Conservation (phyloP, 2,113 vertebrate species). For the Narcine bancroftii region DNA sequence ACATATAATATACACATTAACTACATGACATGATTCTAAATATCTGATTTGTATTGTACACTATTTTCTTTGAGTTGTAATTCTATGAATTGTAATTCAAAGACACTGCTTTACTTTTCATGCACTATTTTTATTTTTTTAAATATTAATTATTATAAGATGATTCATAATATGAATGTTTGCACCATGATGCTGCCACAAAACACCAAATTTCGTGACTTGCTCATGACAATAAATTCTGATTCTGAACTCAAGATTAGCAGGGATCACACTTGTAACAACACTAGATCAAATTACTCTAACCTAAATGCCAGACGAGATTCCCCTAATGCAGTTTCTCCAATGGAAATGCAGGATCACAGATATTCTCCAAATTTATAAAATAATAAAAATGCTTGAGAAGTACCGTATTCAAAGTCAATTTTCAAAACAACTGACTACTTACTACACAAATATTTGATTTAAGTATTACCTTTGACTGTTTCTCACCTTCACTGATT, state of each 20-base stretch:
- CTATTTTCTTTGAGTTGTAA: neutral
- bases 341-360: neutral
- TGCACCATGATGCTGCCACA: no score
- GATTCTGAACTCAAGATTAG: neutral
- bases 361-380: neutral
- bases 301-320: neutral
- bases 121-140: no score
- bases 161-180: no score
- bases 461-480: constrained; percentile 47
- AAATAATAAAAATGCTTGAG: neutral
- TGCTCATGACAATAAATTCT: no score
- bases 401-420: neutral
- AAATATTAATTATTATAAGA: no score
- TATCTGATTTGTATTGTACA: neutral
- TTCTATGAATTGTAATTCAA: no score
- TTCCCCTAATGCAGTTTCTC: neutral
- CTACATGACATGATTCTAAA: neutral
- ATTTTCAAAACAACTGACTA: neutral
- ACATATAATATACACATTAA: neutral
- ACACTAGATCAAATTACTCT: neutral
- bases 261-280: neutral
- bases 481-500: constrained; percentile 62
- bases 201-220: no score
- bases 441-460: constrained; percentile 27
- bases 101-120: no score